These are phyloP conservation scores for Phyllotreta cruciferae DNA, from an alignment of 2,888 invertebrate genomes.

Conservation along the genomic window DNA sequence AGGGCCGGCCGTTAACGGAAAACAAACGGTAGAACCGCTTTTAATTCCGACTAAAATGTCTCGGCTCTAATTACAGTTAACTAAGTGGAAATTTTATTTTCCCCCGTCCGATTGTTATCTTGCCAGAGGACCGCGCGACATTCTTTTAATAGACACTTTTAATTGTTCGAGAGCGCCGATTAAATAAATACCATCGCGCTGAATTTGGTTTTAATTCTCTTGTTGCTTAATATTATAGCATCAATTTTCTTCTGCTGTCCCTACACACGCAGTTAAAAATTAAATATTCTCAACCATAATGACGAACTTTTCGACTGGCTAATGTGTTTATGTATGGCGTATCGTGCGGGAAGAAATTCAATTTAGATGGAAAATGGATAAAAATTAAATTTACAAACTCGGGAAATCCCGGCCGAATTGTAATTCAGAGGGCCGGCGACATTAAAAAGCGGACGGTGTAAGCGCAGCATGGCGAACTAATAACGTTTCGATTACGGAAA, in stretches of 20 bases:
- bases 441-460: slow-evolving; percentile 49
- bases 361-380: slow-evolving; percentile 31
- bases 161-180: slow-evolving; percentile 3
- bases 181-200: slow-evolving; percentile 7
- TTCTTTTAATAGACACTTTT: slow-evolving; percentile 20
- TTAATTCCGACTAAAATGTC: slow-evolving; percentile 46
- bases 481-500: slow-evolving; percentile 50
- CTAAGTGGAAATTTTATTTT: slow-evolving; percentile 43
- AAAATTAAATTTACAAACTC: slow-evolving; percentile 47
- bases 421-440: slow-evolving; percentile 44
- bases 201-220: slow-evolving; percentile 15
- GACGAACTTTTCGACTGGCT: too few species aligned
- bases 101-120: slow-evolving; percentile 26
- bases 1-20: slow-evolving; percentile 41
- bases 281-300: too few species aligned
- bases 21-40: slow-evolving; percentile 43
- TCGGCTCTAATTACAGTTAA: slow-evolving; percentile 42
- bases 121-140: slow-evolving; percentile 10
- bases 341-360: slow-evolving; percentile 20
- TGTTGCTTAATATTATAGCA: too few species aligned
- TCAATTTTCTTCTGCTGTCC: too few species aligned
- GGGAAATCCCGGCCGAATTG: slow-evolving; percentile 41
- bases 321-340: slow-evolving; percentile 1
- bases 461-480: slow-evolving; percentile 47
- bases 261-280: too few species aligned